phyloP scores from a whole-genome alignment of 1,140 invertebrate genomes.

The Anadara kagoshimensis region DNA sequence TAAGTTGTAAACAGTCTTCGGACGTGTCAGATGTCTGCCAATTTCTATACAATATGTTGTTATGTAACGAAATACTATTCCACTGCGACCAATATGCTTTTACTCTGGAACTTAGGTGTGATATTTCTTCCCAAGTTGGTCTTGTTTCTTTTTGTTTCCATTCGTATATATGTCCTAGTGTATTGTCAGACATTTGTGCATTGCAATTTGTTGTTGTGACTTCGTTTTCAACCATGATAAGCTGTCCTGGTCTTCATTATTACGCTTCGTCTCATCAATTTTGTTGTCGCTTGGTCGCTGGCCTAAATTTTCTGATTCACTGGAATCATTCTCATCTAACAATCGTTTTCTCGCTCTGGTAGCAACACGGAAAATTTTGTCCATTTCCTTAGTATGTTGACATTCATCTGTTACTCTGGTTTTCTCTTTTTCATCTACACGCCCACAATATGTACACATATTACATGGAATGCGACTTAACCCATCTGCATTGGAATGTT shows the following conservation, averaged over 20 bases:
- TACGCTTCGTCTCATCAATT: too few relatives aligned
- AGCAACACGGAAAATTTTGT: too few relatives aligned
- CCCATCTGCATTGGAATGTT: slow-evolving; percentile 37
- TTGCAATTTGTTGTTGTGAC: too few relatives aligned
- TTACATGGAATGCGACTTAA: slow-evolving; percentile 29
- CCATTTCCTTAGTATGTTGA: too few relatives aligned
- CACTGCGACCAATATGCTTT: background rate
- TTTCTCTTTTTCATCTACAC: slow-evolving; percentile 1
- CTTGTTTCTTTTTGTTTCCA: background rate
- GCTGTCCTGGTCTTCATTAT: too few relatives aligned
- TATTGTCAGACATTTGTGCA: background rate
- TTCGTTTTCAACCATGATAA: too few relatives aligned
- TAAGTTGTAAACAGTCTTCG: background rate
- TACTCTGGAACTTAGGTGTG: background rate
- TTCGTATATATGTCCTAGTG: background rate
- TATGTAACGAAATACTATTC: background rate
- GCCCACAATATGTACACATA: slow-evolving; percentile 15
- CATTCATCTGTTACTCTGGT: too few relatives aligned
- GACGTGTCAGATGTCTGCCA: background rate
- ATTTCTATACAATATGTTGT: background rate
- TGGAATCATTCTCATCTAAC: too few relatives aligned
- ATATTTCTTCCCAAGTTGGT: background rate
- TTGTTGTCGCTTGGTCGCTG: too few relatives aligned
- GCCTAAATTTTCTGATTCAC: too few relatives aligned
- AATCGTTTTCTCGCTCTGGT: too few relatives aligned